Conservation (phyloP, 2,888 invertebrate genomes). For the Oxyteleia sp. region DNA sequence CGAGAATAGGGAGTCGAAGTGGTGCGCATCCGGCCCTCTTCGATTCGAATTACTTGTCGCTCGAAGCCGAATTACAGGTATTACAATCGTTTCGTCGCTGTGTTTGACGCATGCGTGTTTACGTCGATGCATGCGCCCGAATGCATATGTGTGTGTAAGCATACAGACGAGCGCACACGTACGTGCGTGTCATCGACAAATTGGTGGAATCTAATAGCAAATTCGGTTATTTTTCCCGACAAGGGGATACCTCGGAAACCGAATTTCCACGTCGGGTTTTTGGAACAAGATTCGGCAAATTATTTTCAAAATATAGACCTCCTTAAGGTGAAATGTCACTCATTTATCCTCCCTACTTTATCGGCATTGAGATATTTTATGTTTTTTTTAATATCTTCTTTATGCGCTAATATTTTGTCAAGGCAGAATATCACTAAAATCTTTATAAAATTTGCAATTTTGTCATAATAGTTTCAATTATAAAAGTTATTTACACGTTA, state of each 20-base stretch:
- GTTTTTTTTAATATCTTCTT: too few species aligned
- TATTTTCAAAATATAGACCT: too few species aligned
- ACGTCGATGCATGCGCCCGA: not conserved
- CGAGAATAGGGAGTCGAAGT: not conserved
- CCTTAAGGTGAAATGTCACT: too few species aligned
- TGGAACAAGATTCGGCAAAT: too few species aligned
- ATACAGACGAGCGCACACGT: not conserved
- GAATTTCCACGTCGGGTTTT: too few species aligned
- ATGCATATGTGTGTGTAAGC: not conserved
- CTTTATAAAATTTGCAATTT: too few species aligned
- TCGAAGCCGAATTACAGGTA: conserved; percentile 23
- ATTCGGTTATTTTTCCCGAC: conserved; percentile 17
- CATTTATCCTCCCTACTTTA: too few species aligned
- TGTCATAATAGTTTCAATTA: too few species aligned
- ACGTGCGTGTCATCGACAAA: conserved; percentile 25
- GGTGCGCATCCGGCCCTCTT: not conserved
- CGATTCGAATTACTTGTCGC: conserved; percentile 27
- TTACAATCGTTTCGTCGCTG: conserved; percentile 24
- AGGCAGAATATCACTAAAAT: too few species aligned
- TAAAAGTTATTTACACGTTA: too few species aligned
- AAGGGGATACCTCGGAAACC: conserved; percentile 10
- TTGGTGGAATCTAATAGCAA: conserved; percentile 22
- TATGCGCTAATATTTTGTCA: too few species aligned
- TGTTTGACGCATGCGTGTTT: conserved; percentile 17
- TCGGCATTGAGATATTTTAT: too few species aligned